phyloP scores from a whole-genome alignment of 2,113 vertebrate species.

The Zeus faber region DNA sequence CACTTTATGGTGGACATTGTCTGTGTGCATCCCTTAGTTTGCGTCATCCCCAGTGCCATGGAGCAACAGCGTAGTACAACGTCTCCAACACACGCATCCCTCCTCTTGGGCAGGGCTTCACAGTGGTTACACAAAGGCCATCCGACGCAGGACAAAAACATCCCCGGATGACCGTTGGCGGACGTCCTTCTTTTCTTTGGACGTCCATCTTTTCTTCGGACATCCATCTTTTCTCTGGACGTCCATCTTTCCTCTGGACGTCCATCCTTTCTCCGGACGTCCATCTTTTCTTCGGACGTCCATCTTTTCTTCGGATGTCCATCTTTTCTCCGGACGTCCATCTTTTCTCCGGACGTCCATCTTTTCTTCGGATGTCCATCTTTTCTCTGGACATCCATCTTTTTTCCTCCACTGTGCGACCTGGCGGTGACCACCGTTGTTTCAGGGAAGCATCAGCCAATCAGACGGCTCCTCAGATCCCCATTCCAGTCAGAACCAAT shows the following conservation, averaged over 20 bases:
- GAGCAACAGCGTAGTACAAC: constrained; percentile 19
- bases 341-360: too few relatives aligned
- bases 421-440: constrained; percentile 44
- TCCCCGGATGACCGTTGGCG: too few relatives aligned
- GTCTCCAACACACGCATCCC: neutral
- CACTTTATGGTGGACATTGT: constrained; percentile 52
- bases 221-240: too few relatives aligned
- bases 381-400: too few relatives aligned
- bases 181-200: too few relatives aligned
- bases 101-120: neutral
- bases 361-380: too few relatives aligned
- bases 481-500: constrained; percentile 18
- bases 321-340: too few relatives aligned
- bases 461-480: constrained; percentile 61
- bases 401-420: constrained; percentile 28
- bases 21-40: constrained; percentile 36
- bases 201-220: too few relatives aligned
- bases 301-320: too few relatives aligned
- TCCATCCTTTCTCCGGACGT: too few relatives aligned
- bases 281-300: too few relatives aligned
- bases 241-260: too few relatives aligned
- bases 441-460: constrained; percentile 70
- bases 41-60: constrained; percentile 26
- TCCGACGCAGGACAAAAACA: neutral
- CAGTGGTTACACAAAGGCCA: constrained; percentile 1